phyloP scores from a whole-genome alignment of 1,140 invertebrate species.

The Ooceraea biroi region DNA sequence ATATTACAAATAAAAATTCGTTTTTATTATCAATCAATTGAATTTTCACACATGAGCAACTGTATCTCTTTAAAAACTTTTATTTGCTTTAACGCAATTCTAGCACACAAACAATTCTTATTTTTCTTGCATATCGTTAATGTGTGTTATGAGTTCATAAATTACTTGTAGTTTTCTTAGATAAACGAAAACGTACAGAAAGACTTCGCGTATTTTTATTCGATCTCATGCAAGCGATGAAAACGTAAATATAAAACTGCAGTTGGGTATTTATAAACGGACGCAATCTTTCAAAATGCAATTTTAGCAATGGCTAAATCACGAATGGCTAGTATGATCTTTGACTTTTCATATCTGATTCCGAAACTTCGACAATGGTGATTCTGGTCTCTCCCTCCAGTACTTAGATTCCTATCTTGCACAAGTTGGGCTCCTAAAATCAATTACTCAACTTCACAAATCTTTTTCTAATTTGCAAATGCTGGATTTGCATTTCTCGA shows the following conservation, averaged over 20 bases:
- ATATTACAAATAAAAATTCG: background rate
- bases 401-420: background rate
- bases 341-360: slow-evolving; percentile 43
- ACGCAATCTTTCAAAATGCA: slow-evolving; percentile 13
- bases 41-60: background rate
- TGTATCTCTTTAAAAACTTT: background rate
- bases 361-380: slow-evolving; percentile 9
- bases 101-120: background rate
- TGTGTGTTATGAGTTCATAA: background rate
- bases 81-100: background rate
- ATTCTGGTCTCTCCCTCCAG: slow-evolving; percentile 33
- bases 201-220: background rate
- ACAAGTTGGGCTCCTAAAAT: background rate
- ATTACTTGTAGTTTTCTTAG: background rate
- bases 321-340: slow-evolving; percentile 13
- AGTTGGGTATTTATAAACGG: slow-evolving; percentile 14
- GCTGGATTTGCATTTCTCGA: background rate
- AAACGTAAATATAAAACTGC: background rate
- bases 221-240: background rate
- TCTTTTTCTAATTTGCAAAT: background rate
- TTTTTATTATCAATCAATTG: no score
- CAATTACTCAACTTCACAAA: background rate
- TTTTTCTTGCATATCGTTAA: background rate
- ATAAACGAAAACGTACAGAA: background rate
- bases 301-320: slow-evolving; percentile 55